phyloP scores from a whole-genome alignment of 2,888 invertebrate genomes.

The Tetragnatha montana region DNA sequence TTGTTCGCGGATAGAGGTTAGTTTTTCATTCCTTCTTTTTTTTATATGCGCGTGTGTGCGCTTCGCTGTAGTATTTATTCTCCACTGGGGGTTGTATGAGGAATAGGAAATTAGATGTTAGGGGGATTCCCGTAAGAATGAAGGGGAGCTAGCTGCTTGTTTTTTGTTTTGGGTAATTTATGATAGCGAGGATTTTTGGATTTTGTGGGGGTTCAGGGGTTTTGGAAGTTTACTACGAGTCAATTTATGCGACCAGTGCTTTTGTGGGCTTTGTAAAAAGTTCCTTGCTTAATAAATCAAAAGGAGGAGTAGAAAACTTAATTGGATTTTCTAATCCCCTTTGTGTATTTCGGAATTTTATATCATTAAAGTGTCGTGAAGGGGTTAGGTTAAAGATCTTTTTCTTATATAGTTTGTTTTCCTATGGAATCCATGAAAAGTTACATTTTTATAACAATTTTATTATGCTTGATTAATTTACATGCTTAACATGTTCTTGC shows the following conservation, averaged over 20 bases:
- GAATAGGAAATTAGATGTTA: background rate
- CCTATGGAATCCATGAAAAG: too few relatives aligned
- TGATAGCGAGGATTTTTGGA: background rate
- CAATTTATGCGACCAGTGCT: background rate
- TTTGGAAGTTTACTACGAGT: background rate
- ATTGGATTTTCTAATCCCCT: too few relatives aligned
- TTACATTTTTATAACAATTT: too few relatives aligned
- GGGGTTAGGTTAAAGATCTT: too few relatives aligned
- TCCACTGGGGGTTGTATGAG: background rate
- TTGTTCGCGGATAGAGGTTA: conserved; percentile 21
- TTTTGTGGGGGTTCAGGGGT: background rate
- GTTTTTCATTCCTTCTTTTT: background rate
- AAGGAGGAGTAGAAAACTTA: too few relatives aligned
- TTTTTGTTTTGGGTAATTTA: background rate
- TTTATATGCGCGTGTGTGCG: background rate
- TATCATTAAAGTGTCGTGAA: too few relatives aligned
- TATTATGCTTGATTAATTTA: too few relatives aligned
- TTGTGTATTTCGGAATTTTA: too few relatives aligned
- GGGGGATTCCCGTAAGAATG: background rate
- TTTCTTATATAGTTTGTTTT: too few relatives aligned
- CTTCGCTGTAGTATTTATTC: background rate
- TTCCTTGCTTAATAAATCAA: background rate
- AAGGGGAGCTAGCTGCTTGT: background rate
- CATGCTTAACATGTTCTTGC: too few relatives aligned
- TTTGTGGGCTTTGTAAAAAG: background rate